These are phyloP conservation scores for Lobophora halterata DNA, from an alignment of 2,888 invertebrate genomes.

Conservation along the genomic window DNA sequence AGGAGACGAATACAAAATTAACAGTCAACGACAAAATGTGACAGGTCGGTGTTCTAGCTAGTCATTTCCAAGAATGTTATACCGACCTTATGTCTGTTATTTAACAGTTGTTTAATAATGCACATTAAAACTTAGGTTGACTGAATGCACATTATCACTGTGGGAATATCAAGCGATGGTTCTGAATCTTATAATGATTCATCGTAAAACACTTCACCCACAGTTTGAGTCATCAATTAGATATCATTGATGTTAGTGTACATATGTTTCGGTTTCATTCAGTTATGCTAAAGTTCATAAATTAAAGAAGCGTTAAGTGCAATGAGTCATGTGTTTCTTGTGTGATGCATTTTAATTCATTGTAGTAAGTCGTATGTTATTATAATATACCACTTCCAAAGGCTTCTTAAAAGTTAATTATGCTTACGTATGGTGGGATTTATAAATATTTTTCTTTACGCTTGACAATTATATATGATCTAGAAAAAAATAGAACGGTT, in stretches of 20 bases:
- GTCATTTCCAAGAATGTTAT: too few relatives aligned
- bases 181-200: constrained; percentile 27
- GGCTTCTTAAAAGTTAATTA: too few relatives aligned
- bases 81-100: constrained; percentile 9
- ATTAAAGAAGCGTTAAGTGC: constrained; percentile 27
- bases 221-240: constrained; percentile 33
- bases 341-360: neutral
- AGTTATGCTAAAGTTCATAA: constrained; percentile 25
- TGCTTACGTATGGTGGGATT: too few relatives aligned
- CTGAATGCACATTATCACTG: constrained; percentile 16
- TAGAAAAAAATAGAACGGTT: constrained; percentile 17
- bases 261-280: constrained; percentile 31
- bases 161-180: constrained; percentile 19
- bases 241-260: constrained; percentile 30
- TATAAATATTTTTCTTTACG: constrained; percentile 23
- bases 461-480: constrained; percentile 23
- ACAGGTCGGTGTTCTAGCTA: too few relatives aligned
- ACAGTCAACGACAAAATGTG: too few relatives aligned
- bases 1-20: too few relatives aligned
- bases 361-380: neutral
- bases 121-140: constrained; percentile 4
- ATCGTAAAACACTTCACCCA: constrained; percentile 22
- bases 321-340: too few relatives aligned
- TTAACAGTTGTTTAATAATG: constrained; percentile 5
- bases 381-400: constrained; percentile 3